Evolutionary conservation across 2,888 invertebrate genomes (phyloP), one percentile per base, ranked within the genome.

Genomic region (Pelosia muscerda): DNA sequence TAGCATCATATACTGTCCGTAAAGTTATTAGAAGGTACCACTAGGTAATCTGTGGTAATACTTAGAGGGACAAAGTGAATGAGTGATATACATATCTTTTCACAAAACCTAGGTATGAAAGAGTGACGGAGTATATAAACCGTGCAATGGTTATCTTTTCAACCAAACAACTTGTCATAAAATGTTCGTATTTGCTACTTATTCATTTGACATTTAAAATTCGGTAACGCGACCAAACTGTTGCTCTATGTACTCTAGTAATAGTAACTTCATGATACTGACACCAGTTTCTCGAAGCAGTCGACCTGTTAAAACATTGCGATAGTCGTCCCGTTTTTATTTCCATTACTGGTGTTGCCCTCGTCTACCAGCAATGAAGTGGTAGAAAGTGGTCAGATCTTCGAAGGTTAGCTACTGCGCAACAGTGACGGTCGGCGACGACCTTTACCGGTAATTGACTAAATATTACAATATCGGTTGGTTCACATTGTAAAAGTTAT

Each of bases 351-450:
- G 63, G 57, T 59, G n/a, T 62, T 31, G n/a, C 66, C 68, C 66
- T 74, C 72, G 67, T 28, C 22, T 62, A 38, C 28, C 31, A 62
- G 68, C 68, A 70, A 56, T 73, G 68, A 55, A 69, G 15, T 49
- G 70, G 59, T 66, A 68, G 60, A 76, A 78, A 78, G 75, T 73
- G 61, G 67, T 62, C 13, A 23, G 26, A 19, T 22, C 22, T n/a
- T 19, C 56, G 75, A 74, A 80, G 78, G 76, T 70, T 63, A n/a
- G 19, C 42, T 11, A 25, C 73, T 78, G 58, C 72, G 67, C 61
- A 73, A 80, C 38, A n/a, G 61, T 54, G 56, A 61, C 71, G 53
- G 63, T 65, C 34, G 64, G 25, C 66, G 38, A n/a, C 67, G 69
- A 76, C 73, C 75, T 79, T 76, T 72, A 64, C 28, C 54, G 61